Evolutionary conservation across 2,797 vertebrate genomes (phyloP), one percentile per base, ranked within the genome.

Genomic region (Peromyscus eremicus): DNA sequence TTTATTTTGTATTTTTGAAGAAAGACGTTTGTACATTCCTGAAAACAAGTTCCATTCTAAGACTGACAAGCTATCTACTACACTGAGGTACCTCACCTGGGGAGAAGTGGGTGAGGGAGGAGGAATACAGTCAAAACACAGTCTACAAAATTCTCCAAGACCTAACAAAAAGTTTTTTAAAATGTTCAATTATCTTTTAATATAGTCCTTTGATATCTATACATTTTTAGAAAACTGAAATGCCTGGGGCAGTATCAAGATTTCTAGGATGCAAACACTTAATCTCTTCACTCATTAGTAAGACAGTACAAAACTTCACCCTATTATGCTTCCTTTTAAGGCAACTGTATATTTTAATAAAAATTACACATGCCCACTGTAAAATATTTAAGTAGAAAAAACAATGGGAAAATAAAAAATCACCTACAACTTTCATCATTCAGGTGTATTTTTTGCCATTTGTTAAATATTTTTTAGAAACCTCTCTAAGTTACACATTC

Each of bases 341-440:
- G 49, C 12, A 97, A 32, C 25, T 77, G 89, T 71, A 64, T 93
- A 64, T 84, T 95, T 73, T 85, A 34, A 90, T 73, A 88, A 97
- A 94, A 92, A 87, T 32, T 83, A 93, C 55, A 89, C 9, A 68
- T 34, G 5, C 4, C 40, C 71, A 75, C 23, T 71, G 17, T 89
- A 46, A 96, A 95, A 88, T 84, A 92, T 60, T 96, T 71, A 93
- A 93, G 79, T 40, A 93, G n/a, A 93, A 16, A 96, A 93, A 92
- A 34, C 25, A 92, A 92, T 49, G 62, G 62, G 52, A 75, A 96
- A 96, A 91, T 17, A 60, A 49, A 57, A 81, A n/a, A 55, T 66
- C n/a, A 40, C 17, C 25, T 81, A 40, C 62, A 92, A 64, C 64
- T 94, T 79, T 86, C 32, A 90, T 64, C 37, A 94, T 52, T 92